Percentiles rank a stretch among this genome's conserved stretches.
Conservation (phyloP, 2,113 vertebrate species). For the Herpailurus yagouaroundi region DNA sequence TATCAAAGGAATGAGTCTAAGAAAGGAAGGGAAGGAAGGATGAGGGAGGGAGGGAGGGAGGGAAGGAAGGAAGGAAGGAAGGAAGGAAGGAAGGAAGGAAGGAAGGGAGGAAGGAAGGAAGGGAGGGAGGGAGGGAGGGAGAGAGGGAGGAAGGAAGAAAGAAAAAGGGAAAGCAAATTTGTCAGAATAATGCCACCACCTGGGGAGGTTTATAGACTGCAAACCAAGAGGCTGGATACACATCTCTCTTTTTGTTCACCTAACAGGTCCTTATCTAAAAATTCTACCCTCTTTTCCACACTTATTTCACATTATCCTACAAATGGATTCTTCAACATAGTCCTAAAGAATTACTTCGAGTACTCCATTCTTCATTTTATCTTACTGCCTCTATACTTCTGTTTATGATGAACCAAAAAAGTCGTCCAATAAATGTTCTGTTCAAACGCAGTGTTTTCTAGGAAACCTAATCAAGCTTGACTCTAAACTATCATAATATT, state of each 20-base stretch:
- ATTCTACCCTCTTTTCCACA: background rate
- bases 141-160: background rate
- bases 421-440: background rate
- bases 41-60: rapidly evolving
- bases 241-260: background rate
- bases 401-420: background rate
- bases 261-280: background rate
- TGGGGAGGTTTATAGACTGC: background rate
- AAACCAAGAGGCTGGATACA: background rate
- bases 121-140: rapidly evolving
- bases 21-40: rapidly evolving
- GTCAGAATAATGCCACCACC: background rate
- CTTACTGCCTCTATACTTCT: background rate
- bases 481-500: background rate
- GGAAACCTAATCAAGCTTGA: background rate
- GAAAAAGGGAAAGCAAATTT: too few species aligned
- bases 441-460: background rate
- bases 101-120: too few species aligned
- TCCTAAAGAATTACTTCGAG: background rate
- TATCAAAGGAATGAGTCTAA: background rate
- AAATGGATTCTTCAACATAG: background rate
- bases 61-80: rapidly evolving
- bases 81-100: too few species aligned
- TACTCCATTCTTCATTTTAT: background rate
- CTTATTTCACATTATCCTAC: background rate